Conservation (phyloP, 2,113 vertebrate genomes). For the Neolamprologus cancellatus region DNA sequence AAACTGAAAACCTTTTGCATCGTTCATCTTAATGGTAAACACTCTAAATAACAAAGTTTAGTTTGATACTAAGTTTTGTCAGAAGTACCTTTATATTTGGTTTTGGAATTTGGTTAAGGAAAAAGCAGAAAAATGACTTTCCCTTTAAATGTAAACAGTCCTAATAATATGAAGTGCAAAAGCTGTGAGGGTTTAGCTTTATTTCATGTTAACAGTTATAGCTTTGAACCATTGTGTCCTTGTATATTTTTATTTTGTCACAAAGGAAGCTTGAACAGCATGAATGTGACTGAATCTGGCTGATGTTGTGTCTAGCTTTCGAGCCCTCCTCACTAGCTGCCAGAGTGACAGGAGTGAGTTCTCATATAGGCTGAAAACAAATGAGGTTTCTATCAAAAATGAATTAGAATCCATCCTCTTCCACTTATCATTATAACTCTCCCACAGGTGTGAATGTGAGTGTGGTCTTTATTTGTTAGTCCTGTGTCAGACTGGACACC, state of each 20-base stretch:
- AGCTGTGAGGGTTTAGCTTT: background rate
- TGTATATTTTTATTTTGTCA: background rate
- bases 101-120: background rate
- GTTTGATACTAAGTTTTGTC: background rate
- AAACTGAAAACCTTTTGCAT: background rate
- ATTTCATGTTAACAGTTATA: background rate
- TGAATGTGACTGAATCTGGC: rapidly evolving
- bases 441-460: background rate
- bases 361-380: background rate
- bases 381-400: background rate
- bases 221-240: background rate
- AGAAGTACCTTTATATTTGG: background rate
- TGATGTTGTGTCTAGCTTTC: background rate
- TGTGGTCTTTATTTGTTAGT: background rate
- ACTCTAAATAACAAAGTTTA: background rate
- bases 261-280: background rate
- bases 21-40: background rate
- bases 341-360: background rate
- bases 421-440: background rate
- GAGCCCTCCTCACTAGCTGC: background rate
- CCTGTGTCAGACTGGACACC: background rate
- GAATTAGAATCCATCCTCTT: background rate
- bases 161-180: background rate
- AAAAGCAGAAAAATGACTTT: background rate
- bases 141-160: background rate